Conservation (phyloP, 2,888 invertebrate species). For the Nasonovia ribisnigri region DNA sequence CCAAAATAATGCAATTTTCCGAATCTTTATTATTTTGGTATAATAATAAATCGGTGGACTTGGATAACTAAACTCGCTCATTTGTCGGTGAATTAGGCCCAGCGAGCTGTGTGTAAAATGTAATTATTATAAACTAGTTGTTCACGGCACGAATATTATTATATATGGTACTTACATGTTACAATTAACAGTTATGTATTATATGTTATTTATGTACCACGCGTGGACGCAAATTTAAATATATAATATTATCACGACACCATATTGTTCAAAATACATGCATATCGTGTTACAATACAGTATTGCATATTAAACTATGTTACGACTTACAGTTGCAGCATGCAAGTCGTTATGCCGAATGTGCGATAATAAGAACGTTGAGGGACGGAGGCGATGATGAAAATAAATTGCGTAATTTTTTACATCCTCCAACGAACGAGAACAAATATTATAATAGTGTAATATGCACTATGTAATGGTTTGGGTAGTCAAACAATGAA, state of each 20-base stretch:
- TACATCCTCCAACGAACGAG: conserved; percentile 23
- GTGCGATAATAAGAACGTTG: not conserved
- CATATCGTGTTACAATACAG: not conserved
- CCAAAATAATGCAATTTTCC: conserved; percentile 9
- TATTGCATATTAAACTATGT: not conserved
- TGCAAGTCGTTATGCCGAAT: not conserved
- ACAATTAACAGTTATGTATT: no score
- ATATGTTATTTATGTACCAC: not conserved
- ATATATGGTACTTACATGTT: not conserved
- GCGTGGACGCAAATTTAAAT: not conserved
- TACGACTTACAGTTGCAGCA: not conserved
- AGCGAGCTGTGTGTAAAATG: not conserved
- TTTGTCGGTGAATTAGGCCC: not conserved
- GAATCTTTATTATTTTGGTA: not conserved
- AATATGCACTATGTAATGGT: conserved; percentile 30
- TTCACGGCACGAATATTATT: not conserved
- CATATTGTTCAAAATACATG: not conserved
- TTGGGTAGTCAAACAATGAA: conserved; percentile 38
- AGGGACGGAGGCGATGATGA: not conserved
- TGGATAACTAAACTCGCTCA: not conserved
- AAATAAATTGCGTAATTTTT: conserved; percentile 45
- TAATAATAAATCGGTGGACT: conserved; percentile 26
- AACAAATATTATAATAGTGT: not conserved
- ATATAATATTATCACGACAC: not conserved
- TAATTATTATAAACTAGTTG: not conserved